A percentile compares a stretch with the other conserved stretches of the same genome.
phyloP scores from a whole-genome alignment of 2,797 vertebrate genomes.

The Alca torda region DNA sequence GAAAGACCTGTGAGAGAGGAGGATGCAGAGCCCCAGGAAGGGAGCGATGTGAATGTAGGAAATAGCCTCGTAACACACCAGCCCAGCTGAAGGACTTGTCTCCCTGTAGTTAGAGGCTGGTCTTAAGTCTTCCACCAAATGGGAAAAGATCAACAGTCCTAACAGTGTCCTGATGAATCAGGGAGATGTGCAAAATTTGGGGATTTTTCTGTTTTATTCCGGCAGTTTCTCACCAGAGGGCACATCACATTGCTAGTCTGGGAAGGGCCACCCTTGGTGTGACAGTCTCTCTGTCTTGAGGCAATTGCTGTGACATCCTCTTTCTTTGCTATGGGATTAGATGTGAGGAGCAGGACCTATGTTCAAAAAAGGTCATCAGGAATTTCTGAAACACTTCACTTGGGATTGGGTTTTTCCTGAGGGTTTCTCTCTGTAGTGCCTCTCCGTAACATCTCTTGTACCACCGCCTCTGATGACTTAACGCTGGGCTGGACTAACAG shows the following conservation, averaged over 20 bases:
- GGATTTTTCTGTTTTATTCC: background rate
- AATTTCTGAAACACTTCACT: background rate
- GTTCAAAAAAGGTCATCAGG: background rate
- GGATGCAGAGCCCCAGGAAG: background rate
- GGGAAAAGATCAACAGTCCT: background rate
- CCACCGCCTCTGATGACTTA: accelerated
- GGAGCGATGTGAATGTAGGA: accelerated
- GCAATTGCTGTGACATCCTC: background rate
- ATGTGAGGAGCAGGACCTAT: background rate
- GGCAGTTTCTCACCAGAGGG: background rate
- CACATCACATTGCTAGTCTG: background rate
- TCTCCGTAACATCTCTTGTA: background rate
- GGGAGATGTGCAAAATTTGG: background rate
- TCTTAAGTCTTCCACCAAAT: background rate
- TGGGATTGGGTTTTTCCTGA: background rate
- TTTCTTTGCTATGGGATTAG: background rate
- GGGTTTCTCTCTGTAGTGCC: background rate
- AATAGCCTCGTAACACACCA: accelerated
- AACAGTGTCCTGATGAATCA: background rate
- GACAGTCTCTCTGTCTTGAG: background rate
- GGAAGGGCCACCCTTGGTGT: background rate
- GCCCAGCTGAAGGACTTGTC: background rate
- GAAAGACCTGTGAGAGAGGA: background rate
- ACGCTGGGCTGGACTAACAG: background rate
- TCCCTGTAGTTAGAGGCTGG: background rate